Conservation (phyloP, 2,113 vertebrate species). For the Ptychochromis oligacanthus region DNA sequence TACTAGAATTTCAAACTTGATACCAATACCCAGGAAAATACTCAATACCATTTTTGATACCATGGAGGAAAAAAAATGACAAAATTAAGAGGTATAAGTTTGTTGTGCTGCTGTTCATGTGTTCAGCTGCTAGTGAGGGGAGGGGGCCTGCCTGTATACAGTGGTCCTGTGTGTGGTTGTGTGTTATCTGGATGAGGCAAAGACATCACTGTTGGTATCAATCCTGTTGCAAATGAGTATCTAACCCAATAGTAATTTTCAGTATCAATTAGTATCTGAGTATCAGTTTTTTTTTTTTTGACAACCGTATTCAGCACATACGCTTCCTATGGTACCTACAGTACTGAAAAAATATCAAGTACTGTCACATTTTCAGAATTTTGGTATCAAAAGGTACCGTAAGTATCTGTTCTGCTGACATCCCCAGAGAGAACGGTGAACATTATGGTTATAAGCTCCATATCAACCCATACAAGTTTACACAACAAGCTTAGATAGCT, state of each 20-base stretch:
- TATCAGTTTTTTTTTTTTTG: background rate
- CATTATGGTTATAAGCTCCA: background rate
- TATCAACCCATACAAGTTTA: background rate
- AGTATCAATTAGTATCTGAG: background rate
- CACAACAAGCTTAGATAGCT: conserved; percentile 2
- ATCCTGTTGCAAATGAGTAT: background rate
- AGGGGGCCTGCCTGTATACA: too few relatives aligned
- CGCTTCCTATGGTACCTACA: too few relatives aligned
- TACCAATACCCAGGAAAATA: too few relatives aligned
- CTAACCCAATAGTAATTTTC: background rate
- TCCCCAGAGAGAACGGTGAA: background rate
- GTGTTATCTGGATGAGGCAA: background rate
- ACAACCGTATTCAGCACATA: too few relatives aligned
- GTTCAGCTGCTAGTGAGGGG: too few relatives aligned
- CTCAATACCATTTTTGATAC: background rate
- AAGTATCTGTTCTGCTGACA: background rate
- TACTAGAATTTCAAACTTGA: background rate
- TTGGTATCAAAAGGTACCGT: background rate
- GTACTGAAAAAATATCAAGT: background rate
- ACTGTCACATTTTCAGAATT: background rate
- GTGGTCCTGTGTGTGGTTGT: too few relatives aligned
- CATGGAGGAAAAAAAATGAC: background rate
- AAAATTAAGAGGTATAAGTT: background rate
- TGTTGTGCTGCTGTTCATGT: background rate
- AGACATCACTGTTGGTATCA: background rate